These are phyloP conservation scores for Drosophila fulvimacula DNA, from an alignment of 2,888 invertebrate genomes.

Conservation along the genomic window DNA sequence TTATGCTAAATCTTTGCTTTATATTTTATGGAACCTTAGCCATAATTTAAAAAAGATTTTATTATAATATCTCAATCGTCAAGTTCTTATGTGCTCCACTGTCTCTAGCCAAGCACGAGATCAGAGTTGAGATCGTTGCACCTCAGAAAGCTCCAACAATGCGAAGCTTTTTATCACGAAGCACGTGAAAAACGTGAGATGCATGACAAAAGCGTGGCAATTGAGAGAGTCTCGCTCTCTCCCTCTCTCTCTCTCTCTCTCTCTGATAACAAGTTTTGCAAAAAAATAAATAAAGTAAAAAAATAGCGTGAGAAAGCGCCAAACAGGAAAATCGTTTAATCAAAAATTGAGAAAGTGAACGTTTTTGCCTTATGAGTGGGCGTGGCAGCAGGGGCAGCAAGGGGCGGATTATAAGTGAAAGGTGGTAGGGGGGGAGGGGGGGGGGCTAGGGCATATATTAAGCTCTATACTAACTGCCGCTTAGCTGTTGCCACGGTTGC, in stretches of 20 bases:
- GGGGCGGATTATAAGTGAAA: not conserved
- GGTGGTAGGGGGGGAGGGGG: not conserved
- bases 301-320: conserved; percentile 66
- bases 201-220: conserved; percentile 17
- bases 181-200: conserved; percentile 35
- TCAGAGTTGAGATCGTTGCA: conserved; percentile 37
- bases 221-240: conserved; percentile 4
- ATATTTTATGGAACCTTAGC: not conserved
- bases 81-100: conserved; percentile 1
- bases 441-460: not conserved
- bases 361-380: conserved; percentile 13
- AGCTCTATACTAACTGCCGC: conserved; percentile 62
- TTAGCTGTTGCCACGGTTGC: conserved; percentile 5
- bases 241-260: conserved; percentile 9
- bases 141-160: conserved; percentile 23
- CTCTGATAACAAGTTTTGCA: conserved; percentile 68
- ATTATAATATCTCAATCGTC: not conserved
- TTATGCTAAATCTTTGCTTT: no score
- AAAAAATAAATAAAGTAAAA: no score
- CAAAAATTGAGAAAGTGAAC: conserved; percentile 67
- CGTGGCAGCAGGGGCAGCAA: conserved; percentile 19
- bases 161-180: conserved; percentile 33
- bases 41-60: not conserved
- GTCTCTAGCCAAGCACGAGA: conserved; percentile 5
- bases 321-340: conserved; percentile 66